Base-by-base conservation (phyloP, 2,888 invertebrate genomes). In the Bibio marci region DNA sequence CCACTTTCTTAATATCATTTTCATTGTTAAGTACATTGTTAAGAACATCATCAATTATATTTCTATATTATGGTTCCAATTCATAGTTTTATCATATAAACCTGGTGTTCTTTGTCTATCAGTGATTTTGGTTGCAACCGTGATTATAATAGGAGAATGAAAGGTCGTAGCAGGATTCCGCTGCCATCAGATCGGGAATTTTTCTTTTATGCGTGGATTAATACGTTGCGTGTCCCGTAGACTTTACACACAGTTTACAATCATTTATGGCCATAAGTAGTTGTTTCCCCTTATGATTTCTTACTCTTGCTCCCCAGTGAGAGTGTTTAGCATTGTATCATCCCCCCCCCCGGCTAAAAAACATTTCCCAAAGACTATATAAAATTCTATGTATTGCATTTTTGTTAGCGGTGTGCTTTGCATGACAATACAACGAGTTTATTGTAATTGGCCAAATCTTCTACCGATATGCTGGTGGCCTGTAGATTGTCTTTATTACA, bases 181-280 rank as follows among this genome's bases (percentile, higher is more conserved):
- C 37, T 22, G 38, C 30, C n/a, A 50, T 12, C 25, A 48, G 33
- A 19, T 51, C 48, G 4, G 51, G 50, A 17, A 45, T n/a, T n/a
- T n/a, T n/a, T n/a, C 42, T 44, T 15, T 35, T 37, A 38, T 48
- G 45, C 4, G 45, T 22, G 8, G 49, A 49, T 46, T 48, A 50
- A 37, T 52, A 47, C 1, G 49, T 51, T 12, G 52, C 49, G 42
- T 49, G 30, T 1, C 47, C 45, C 12, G 43, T 42, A 18, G 47
- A 46, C 5, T 39, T 19, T 11, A 32, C 33, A n/a, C 32, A 37
- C 33, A 31, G 35, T 28, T 33, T 34, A 3, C 3, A 4, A 4
- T 10, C 17, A 3, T 30, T 28, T 4, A 37, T 37, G 15, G 38
- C 34, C 26, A 17, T 13, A 11, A 19, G 13, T 37, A 44, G n/a